These are phyloP conservation scores for Kobus ellipsiprymnus DNA, from an alignment of 2,113 vertebrate genomes.

Conservation along the genomic window DNA sequence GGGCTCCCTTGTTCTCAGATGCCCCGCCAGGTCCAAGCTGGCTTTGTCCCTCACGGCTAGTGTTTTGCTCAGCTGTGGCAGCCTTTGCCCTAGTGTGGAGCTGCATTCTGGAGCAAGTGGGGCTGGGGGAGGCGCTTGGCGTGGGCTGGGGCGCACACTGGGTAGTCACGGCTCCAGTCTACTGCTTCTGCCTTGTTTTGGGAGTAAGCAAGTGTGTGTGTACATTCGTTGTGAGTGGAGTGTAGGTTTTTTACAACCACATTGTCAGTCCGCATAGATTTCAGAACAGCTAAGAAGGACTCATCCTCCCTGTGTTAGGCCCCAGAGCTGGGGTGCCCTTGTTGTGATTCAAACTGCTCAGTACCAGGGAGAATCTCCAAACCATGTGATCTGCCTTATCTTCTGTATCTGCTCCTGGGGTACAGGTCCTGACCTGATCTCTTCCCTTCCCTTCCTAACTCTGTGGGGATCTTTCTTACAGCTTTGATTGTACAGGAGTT, in stretches of 20 bases:
- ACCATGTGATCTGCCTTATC: background rate
- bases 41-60: background rate
- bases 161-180: background rate
- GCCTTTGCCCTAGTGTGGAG: background rate
- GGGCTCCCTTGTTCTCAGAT: background rate
- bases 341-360: background rate
- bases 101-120: background rate
- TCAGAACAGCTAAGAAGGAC: background rate
- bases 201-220: background rate
- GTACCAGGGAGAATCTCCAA: background rate
- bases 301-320: background rate
- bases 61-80: background rate
- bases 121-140: background rate
- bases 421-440: background rate
- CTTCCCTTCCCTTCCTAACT: background rate
- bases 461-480: background rate
- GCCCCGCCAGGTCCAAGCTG: background rate
- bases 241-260: background rate
- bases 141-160: fast-evolving
- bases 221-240: background rate
- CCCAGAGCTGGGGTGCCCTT: background rate
- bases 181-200: background rate
- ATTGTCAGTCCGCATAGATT: background rate
- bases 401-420: background rate
- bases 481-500: background rate